Evolutionary conservation across 2,888 invertebrate species (phyloP).

Genomic region (Idaea dimidiata): DNA sequence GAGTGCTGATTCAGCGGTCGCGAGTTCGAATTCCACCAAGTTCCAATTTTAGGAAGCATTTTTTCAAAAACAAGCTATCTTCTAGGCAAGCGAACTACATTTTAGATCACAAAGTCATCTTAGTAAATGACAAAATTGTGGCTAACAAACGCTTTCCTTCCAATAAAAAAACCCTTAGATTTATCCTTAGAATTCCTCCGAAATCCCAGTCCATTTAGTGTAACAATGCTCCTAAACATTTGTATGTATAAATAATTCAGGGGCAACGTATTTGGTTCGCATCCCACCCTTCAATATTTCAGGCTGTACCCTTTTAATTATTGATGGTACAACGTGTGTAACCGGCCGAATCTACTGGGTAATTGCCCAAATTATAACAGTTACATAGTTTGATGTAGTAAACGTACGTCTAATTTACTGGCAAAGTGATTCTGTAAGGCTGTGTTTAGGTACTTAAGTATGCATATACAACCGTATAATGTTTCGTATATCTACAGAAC

Average conservation of each 20-base stretch:
- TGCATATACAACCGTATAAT: not conserved
- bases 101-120: no score
- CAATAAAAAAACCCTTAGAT: conserved; percentile 9
- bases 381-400: not conserved
- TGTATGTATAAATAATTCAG: conserved; percentile 13
- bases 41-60: no score
- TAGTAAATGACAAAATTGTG: no score
- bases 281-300: conserved; percentile 27
- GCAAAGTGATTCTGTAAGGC: not conserved
- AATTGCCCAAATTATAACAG: conserved; percentile 9
- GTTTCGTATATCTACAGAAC: no score
- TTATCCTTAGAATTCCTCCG: not conserved
- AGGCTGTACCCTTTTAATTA: conserved; percentile 27
- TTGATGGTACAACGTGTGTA: conserved; percentile 9
- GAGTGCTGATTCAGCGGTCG: no score
- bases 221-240: conserved; percentile 6
- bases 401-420: not conserved
- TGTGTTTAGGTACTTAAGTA: not conserved
- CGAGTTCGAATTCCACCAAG: no score
- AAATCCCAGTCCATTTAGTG: conserved; percentile 1
- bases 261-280: conserved; percentile 13
- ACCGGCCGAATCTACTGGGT: conserved; percentile 3
- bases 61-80: no score
- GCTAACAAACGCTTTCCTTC: not conserved
- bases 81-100: no score